A percentile compares a stretch with the other conserved stretches of the same genome.
Conservation (phyloP, 1,140 invertebrate genomes). For the Drosophila ambigua region DNA sequence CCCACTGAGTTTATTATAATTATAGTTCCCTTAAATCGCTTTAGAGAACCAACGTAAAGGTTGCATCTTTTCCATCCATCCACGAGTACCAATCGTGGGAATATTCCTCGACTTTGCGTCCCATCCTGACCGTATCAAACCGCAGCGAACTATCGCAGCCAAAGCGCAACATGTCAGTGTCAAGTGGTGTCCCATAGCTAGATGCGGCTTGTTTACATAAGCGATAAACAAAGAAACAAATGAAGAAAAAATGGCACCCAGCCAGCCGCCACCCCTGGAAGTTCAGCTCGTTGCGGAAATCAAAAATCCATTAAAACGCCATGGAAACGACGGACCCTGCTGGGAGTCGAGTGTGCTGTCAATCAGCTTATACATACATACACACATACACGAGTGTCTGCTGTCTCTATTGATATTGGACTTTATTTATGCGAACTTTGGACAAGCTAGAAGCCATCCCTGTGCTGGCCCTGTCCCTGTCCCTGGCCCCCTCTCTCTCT, state of each 20-base stretch:
- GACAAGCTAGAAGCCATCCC: conserved; percentile 9
- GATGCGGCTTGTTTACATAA: conserved; percentile 80
- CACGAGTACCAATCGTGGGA: not conserved
- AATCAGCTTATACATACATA: conserved; percentile 69
- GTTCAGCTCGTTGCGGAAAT: conserved; percentile 49
- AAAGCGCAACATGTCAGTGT: conserved; percentile 55
- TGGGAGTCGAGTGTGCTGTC: conserved; percentile 40
- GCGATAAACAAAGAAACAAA: conserved; percentile 63
- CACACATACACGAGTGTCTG: conserved; percentile 52
- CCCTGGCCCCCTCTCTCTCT: not conserved
- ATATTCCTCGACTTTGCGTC: not conserved
- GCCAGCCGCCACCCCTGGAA: conserved; percentile 40
- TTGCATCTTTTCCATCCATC: too few relatives aligned
- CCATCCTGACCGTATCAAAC: too few relatives aligned
- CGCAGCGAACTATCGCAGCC: not conserved
- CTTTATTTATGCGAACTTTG: conserved; percentile 81
- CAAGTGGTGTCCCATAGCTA: conserved; percentile 65
- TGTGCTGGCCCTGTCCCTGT: not conserved
- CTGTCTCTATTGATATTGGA: conserved; percentile 64
- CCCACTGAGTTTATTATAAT: too few relatives aligned
- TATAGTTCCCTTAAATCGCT: too few relatives aligned
- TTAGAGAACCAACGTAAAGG: too few relatives aligned
- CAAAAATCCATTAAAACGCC: conserved; percentile 82
- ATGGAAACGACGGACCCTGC: conserved; percentile 51
- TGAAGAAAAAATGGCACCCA: conserved; percentile 30